phyloP scores from a whole-genome alignment of 1,140 invertebrate species.

The Melipona quadrifasciata region DNA sequence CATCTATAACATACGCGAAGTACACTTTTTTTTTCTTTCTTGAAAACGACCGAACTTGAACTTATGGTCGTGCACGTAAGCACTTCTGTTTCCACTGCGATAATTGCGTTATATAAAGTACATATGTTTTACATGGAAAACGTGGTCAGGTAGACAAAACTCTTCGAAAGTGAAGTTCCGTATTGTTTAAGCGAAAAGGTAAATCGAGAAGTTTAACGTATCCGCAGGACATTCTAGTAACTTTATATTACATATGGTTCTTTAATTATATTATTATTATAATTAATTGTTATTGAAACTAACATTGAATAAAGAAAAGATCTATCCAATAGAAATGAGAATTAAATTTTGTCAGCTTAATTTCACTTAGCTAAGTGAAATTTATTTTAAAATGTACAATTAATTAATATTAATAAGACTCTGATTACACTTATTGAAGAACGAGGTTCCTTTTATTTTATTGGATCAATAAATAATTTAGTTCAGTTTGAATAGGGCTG shows the following conservation, averaged over 20 bases:
- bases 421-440: not conserved
- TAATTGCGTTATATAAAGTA: constrained; percentile 8
- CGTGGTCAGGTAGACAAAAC: constrained; percentile 1
- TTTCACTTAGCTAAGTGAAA: not conserved
- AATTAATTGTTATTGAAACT: not conserved
- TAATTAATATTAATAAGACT: not conserved
- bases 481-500: not conserved
- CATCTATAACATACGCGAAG: constrained; percentile 31
- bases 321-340: not conserved
- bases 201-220: not conserved
- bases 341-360: too few relatives aligned
- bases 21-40: constrained; percentile 23
- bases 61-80: not conserved
- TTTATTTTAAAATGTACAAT: not conserved
- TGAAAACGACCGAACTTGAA: constrained; percentile 18
- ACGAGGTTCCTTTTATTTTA: not conserved
- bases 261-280: not conserved
- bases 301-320: not conserved
- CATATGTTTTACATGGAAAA: not conserved
- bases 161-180: constrained; percentile 15
- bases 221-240: not conserved
- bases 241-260: not conserved
- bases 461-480: not conserved
- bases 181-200: not conserved
- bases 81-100: constrained; percentile 8